Evolutionary conservation across 2,888 invertebrate genomes (phyloP), one percentile per base, ranked within the genome.

Genomic region (Drosophila leonis): DNA sequence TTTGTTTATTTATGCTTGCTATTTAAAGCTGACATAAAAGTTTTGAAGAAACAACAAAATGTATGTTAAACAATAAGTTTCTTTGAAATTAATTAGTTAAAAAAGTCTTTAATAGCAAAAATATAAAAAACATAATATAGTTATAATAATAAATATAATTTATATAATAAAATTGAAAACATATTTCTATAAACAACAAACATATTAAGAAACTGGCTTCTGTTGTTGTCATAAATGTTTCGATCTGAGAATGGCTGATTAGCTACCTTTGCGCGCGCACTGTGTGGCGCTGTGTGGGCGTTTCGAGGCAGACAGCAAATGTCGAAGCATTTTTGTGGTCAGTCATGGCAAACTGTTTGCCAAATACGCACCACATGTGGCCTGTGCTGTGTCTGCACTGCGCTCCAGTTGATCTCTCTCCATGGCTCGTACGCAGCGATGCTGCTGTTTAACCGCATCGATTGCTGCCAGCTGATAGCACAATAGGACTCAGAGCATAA

Each of bases 401-500:
- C 55, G 65, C 42, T 15, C 46, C 46, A 59, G 46, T 65, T 57
- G 63, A 33, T 35, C 59, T 12, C 51, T 31, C 51, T 51, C 37
- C 33, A 20, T 49, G 35, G 18, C 42, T 42, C 46, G 56, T 51
- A 39, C 60, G 13, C 65, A 35, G 9, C 31, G 12, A 18, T 33
- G 67, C 80, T 72, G 83, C 84, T 62, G 83, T 79, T 73, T 83
- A 83, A 86, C 83, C 83, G 72, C 83, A 84, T 76, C 86, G 84
- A 84, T 84, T 81, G 81, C 83, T 74, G 86, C 84, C 83, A 88
- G 86, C 83, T 88, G 84, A 84, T 84, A 84, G 83, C 70, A 84
- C 85, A 86, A 85, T 83, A 49, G 84, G 75, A 54, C 75, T 54
- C 72, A 62, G 62, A 60, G 83, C 71, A 77, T 75, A 79, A 82